Evolutionary conservation across 2,113 vertebrate genomes (phyloP).

Genomic region (Ctenomys sociabilis): DNA sequence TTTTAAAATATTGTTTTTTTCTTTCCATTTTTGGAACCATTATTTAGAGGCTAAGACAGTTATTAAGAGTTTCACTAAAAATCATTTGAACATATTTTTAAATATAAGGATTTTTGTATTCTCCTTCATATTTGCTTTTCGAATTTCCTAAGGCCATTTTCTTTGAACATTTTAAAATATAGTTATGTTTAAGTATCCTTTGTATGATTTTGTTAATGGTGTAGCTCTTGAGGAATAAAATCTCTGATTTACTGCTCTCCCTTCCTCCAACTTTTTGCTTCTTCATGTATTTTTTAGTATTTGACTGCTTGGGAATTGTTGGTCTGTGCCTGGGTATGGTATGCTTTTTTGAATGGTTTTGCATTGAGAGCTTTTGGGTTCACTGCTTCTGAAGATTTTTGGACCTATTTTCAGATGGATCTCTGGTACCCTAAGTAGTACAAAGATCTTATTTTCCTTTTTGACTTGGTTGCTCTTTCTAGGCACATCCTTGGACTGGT

Average conservation of each 20-base stretch:
- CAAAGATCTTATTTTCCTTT: constrained; percentile 27
- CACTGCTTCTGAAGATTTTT: constrained; percentile 30
- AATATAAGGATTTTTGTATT: constrained; percentile 10
- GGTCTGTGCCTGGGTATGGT: neutral
- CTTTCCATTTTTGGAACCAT: constrained; percentile 45
- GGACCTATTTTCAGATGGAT: constrained; percentile 12
- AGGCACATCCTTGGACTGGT: neutral
- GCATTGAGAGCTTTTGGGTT: neutral
- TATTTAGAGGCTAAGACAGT: constrained; percentile 43
- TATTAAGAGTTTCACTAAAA: constrained; percentile 39
- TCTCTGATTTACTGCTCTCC: neutral
- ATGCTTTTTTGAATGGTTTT: constrained; percentile 49
- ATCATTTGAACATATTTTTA: constrained; percentile 41
- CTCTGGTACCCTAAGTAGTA: neutral
- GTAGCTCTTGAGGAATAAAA: constrained; percentile 52
- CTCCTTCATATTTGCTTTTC: constrained; percentile 52
- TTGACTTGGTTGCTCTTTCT: constrained; percentile 25
- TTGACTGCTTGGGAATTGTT: constrained; percentile 28
- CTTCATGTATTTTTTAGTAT: constrained; percentile 46
- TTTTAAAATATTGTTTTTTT: constrained; percentile 53
- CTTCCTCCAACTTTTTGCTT: constrained; percentile 27
- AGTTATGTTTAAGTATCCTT: constrained; percentile 28
- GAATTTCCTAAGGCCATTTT: constrained; percentile 44
- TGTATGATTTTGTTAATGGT: constrained; percentile 55
- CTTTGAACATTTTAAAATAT: constrained; percentile 52